Conservation (phyloP, 2,113 vertebrate genomes). For the Erythrolamprus reginae region DNA sequence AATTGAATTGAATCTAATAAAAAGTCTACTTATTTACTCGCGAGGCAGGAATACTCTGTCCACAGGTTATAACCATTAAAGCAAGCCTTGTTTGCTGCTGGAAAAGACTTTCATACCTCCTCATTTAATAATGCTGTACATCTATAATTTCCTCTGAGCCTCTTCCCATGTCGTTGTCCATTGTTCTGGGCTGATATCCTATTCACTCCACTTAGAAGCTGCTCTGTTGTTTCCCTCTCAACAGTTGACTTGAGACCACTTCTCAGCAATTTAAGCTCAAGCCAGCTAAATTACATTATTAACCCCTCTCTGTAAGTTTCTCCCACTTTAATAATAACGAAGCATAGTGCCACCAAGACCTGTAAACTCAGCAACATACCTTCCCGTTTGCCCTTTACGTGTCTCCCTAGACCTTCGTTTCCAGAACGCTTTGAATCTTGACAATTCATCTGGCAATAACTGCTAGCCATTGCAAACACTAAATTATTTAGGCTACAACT, state of each 20-base stretch:
- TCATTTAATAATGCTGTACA: background rate
- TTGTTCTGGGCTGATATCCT: background rate
- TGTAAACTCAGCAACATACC: slow-evolving; percentile 8
- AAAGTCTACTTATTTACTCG: background rate
- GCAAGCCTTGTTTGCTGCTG: background rate
- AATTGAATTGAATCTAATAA: background rate
- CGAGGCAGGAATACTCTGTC: background rate
- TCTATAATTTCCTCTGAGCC: background rate
- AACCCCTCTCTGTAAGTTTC: background rate
- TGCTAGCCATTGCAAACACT: background rate
- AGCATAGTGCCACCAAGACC: background rate
- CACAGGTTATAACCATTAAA: background rate
- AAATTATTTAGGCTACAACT: background rate
- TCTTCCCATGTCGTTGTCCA: background rate
- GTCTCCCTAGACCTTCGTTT: slow-evolving; percentile 4
- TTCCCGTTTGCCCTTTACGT: background rate
- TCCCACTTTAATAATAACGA: slow-evolving; percentile 2
- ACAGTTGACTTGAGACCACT: background rate
- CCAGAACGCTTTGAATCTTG: background rate
- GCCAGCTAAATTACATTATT: background rate
- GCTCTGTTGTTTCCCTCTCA: background rate
- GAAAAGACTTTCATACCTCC: background rate
- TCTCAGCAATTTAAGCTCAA: background rate
- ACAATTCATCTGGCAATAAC: slow-evolving; percentile 18
- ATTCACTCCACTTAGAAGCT: background rate